Conservation (phyloP, 1,140 invertebrate species). For the Sycophaga agraensis region DNA sequence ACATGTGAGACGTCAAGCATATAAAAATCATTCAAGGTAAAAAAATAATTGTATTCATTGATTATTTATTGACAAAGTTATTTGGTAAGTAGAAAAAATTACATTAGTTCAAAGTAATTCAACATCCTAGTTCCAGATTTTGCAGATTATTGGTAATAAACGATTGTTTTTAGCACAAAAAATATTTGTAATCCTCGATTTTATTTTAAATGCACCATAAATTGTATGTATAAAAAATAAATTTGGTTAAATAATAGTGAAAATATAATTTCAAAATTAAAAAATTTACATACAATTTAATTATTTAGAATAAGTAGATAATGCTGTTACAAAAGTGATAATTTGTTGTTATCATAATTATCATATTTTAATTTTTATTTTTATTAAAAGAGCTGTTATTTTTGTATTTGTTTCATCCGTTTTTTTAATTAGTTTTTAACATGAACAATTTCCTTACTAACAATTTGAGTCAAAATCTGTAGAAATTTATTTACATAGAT, state of each 20-base stretch:
- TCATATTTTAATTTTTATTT: too few relatives aligned
- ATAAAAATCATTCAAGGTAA: slow-evolving; percentile 68
- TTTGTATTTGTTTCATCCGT: too few relatives aligned
- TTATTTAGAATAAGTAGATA: too few relatives aligned
- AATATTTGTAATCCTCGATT: slow-evolving; percentile 4
- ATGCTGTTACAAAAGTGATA: too few relatives aligned
- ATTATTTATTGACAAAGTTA: slow-evolving; percentile 13
- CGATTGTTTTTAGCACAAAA: slow-evolving; percentile 30
- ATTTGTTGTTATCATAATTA: too few relatives aligned
- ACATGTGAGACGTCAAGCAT: slow-evolving; percentile 62
- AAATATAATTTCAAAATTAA: too few relatives aligned
- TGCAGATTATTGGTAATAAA: slow-evolving; percentile 27
- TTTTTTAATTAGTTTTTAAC: background rate
- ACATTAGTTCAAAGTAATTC: slow-evolving; percentile 12
- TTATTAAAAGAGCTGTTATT: too few relatives aligned
- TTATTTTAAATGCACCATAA: too few relatives aligned
- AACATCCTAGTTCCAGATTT: slow-evolving; percentile 19
- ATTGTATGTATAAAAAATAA: too few relatives aligned
- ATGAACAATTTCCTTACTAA: background rate
- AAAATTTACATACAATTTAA: too few relatives aligned
- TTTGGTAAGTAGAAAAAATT: slow-evolving; percentile 21
- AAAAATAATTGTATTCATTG: too few relatives aligned
- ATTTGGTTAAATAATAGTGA: too few relatives aligned
- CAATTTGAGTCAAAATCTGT: slow-evolving; percentile 24
- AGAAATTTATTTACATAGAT: slow-evolving; percentile 31